These are phyloP conservation scores for Euschistus heros DNA, from an alignment of 1,140 invertebrate genomes.

Conservation along the genomic window DNA sequence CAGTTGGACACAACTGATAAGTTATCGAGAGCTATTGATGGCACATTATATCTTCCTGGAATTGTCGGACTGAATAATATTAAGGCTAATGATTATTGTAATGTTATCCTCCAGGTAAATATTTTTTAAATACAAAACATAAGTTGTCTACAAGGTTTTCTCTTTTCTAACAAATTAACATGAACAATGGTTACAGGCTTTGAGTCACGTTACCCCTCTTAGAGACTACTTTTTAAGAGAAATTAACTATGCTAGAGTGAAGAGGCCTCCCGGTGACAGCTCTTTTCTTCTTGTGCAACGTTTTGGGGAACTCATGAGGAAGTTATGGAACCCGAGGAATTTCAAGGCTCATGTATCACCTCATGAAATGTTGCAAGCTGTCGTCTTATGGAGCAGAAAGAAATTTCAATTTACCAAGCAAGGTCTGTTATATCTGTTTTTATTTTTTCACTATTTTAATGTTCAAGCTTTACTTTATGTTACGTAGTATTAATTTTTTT, in stretches of 20 bases:
- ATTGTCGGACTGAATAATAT: constrained; percentile 98
- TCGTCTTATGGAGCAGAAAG: constrained; percentile 96
- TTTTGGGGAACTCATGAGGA: constrained; percentile 94
- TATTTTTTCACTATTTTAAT: too few species aligned
- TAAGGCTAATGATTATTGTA: constrained; percentile 99
- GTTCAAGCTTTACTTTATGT: too few species aligned
- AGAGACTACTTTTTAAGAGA: constrained; percentile 92
- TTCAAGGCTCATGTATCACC: constrained; percentile 99
- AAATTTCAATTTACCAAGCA: constrained; percentile 97
- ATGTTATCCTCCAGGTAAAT: constrained; percentile 87
- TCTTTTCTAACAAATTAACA: too few species aligned
- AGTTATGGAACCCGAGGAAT: constrained; percentile 98
- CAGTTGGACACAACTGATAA: constrained; percentile 73
- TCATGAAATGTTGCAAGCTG: constrained; percentile 99
- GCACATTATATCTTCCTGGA: constrained; percentile 90
- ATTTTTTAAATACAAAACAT: not conserved
- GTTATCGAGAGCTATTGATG: constrained; percentile 89
- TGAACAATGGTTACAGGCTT: constrained; percentile 48
- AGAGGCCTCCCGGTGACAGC: constrained; percentile 85
- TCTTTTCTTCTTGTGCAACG: constrained; percentile 85
- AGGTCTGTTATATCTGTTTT: constrained; percentile 44
- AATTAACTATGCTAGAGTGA: constrained; percentile 80
- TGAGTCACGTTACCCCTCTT: constrained; percentile 89
- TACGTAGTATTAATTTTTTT: too few species aligned
- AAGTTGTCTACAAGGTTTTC: not conserved